Percentiles rank a stretch among this genome's conserved stretches.
phyloP scores from a whole-genome alignment of 2,797 vertebrate genomes.

The Chloroceryle inda region DNA sequence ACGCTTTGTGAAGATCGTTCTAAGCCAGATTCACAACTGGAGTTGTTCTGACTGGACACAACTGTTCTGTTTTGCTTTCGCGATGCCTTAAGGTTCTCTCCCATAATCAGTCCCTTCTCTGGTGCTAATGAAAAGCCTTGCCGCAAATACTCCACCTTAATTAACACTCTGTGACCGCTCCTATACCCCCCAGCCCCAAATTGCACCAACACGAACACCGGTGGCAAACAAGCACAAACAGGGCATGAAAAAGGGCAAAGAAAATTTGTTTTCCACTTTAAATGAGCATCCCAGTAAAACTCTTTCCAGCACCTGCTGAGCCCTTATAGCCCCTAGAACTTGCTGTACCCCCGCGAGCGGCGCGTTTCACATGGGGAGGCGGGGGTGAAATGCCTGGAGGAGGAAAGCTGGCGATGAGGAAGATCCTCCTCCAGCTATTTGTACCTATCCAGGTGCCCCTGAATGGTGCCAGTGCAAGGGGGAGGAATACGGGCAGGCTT shows the following conservation, averaged over 20 bases:
- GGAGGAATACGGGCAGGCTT: background rate
- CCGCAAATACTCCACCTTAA: conserved; percentile 24
- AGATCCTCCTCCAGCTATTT: background rate
- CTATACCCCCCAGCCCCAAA: conserved; percentile 57
- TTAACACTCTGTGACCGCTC: conserved; percentile 53
- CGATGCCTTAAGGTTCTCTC: conserved; percentile 45
- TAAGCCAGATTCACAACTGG: conserved; percentile 9
- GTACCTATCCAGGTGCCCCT: background rate
- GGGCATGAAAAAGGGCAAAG: conserved; percentile 52
- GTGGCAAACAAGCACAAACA: conserved; percentile 55
- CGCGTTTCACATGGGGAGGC: background rate
- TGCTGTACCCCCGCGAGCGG: background rate
- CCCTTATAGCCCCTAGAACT: background rate
- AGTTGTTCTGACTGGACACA: conserved; percentile 65
- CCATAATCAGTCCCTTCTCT: conserved; percentile 17
- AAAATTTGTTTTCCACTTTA: conserved; percentile 24
- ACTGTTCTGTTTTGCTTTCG: conserved; percentile 57
- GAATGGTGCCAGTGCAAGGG: background rate
- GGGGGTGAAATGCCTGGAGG: background rate
- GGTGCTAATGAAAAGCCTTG: conserved; percentile 61
- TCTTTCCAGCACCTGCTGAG: background rate
- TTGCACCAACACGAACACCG: conserved; percentile 31
- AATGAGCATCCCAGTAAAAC: background rate
- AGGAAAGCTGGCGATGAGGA: background rate
- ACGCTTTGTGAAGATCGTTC: background rate